Evolutionary conservation across 2,888 invertebrate species (phyloP).

Genomic region (Epinotia brunnichana): DNA sequence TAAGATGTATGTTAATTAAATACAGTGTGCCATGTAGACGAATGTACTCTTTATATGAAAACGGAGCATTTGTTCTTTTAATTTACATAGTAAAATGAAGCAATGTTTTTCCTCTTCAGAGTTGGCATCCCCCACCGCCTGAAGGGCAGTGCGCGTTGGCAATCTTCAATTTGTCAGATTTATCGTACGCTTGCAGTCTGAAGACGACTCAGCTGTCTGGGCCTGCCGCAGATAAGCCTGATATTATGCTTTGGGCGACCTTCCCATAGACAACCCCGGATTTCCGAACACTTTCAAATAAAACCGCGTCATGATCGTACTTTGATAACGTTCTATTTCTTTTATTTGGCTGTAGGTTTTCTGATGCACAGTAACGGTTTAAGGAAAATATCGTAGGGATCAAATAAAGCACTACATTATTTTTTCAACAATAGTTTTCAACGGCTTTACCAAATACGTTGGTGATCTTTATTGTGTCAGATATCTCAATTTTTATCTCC

Average conservation of each 20-base stretch:
- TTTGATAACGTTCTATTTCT: neutral
- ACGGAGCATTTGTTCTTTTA: neutral
- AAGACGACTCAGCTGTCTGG: constrained; percentile 49
- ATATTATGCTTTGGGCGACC: constrained; percentile 63
- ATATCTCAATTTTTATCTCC: neutral
- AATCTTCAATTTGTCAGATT: constrained; percentile 39
- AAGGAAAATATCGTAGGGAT: neutral
- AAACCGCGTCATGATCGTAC: neutral
- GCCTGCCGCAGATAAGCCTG: constrained; percentile 61
- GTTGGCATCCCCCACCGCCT: constrained; percentile 16
- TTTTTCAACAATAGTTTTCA: neutral
- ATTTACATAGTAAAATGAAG: neutral
- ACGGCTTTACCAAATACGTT: neutral
- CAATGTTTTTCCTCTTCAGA: neutral
- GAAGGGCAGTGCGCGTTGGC: constrained; percentile 19
- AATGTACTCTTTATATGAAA: neutral
- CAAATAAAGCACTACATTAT: neutral
- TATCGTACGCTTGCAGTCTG: constrained; percentile 32
- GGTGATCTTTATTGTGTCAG: constrained; percentile 3
- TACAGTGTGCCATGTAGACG: too few relatives aligned
- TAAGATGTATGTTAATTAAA: too few relatives aligned
- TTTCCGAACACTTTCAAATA: neutral
- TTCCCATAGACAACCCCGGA: neutral
- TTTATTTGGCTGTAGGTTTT: neutral
- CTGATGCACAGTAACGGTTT: neutral